Conservation (phyloP, 2,888 invertebrate species). For the Lymantria dispar region DNA sequence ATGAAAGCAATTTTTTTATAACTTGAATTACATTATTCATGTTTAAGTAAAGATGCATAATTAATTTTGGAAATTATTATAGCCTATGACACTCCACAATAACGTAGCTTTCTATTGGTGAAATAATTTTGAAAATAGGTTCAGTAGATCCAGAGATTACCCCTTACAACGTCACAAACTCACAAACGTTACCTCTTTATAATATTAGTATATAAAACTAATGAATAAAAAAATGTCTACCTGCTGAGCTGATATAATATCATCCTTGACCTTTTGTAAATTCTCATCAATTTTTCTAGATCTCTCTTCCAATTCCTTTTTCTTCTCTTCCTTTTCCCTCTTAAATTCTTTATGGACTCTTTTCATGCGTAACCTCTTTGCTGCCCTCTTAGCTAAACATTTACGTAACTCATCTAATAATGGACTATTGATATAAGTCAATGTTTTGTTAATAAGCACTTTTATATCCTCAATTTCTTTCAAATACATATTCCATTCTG, state of each 20-base stretch:
- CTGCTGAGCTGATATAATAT: slow-evolving; percentile 83
- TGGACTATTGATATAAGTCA: slow-evolving; percentile 63
- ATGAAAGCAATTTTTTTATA: too few species aligned
- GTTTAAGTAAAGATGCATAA: too few species aligned
- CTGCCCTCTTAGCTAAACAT: slow-evolving; percentile 65
- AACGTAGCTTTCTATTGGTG: too few species aligned
- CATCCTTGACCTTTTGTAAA: slow-evolving; percentile 84
- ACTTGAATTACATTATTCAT: too few species aligned
- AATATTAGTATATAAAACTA: too few species aligned
- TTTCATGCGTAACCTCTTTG: slow-evolving; percentile 74
- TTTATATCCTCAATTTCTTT: slow-evolving; percentile 74
- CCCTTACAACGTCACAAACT: too few species aligned
- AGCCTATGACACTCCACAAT: too few species aligned
- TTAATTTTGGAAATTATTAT: too few species aligned
- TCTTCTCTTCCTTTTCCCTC: slow-evolving; percentile 57
- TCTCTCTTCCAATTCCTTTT: slow-evolving; percentile 67
- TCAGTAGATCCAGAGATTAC: too few species aligned
- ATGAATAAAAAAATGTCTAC: slow-evolving; percentile 41
- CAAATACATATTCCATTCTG: slow-evolving; percentile 81
- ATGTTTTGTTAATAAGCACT: slow-evolving; percentile 59
- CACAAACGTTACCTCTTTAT: too few species aligned
- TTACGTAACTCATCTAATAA: slow-evolving; percentile 64
- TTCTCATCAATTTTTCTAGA: slow-evolving; percentile 86
- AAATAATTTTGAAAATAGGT: too few species aligned
- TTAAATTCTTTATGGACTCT: slow-evolving; percentile 58